A percentile compares a stretch with the other conserved stretches of the same genome.
Conservation (phyloP, 2,113 vertebrate genomes). For the Phoenicopterus ruber region DNA sequence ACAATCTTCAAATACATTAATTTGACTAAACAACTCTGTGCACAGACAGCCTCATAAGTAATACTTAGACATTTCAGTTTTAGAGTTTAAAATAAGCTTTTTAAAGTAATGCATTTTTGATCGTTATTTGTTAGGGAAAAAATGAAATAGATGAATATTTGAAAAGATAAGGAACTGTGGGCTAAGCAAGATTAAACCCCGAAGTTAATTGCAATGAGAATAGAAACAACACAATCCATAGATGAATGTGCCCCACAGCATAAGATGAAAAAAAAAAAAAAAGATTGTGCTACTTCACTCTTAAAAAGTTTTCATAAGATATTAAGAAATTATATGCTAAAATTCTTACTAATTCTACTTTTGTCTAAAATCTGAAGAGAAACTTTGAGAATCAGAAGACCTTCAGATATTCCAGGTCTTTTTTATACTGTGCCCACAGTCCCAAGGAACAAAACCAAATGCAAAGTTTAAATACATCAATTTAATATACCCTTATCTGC, state of each 20-base stretch:
- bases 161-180: not conserved
- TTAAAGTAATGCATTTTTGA: not conserved
- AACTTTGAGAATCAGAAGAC: not conserved
- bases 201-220: not conserved
- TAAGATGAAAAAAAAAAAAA: not conserved
- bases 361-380: not conserved
- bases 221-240: not conserved
- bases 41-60: not conserved
- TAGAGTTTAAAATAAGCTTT: not conserved
- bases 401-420: not conserved
- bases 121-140: not conserved
- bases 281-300: too few species aligned
- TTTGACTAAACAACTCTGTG: not conserved
- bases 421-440: not conserved
- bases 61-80: not conserved
- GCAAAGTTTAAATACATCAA: not conserved
- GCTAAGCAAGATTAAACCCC: not conserved
- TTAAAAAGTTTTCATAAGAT: too few species aligned
- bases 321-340: too few species aligned
- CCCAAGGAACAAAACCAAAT: not conserved
- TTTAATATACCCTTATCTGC: not conserved
- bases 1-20: not conserved
- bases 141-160: not conserved
- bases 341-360: not conserved
- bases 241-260: not conserved